These are phyloP conservation scores for Albula glossodonta DNA, from an alignment of 2,113 vertebrate genomes.

Conservation along the genomic window DNA sequence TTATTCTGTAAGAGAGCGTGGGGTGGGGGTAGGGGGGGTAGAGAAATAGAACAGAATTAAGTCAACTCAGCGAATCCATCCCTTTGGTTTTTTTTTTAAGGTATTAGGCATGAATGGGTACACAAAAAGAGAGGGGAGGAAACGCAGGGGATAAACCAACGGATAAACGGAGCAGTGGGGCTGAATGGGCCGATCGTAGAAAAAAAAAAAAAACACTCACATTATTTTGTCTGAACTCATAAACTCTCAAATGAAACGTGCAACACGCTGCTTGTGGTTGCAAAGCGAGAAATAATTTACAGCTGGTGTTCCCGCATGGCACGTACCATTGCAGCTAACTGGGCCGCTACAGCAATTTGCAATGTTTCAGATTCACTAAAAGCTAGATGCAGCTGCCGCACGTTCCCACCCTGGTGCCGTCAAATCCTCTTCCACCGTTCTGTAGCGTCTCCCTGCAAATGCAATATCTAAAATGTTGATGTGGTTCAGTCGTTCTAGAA, in stretches of 20 bases:
- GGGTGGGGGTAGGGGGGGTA: background rate
- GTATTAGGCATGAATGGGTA: background rate
- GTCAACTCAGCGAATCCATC: background rate
- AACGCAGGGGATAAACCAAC: background rate
- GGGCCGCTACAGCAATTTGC: background rate
- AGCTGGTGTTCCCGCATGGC: background rate
- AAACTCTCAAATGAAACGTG: background rate
- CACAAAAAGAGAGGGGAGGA: background rate
- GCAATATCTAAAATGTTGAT: too few relatives aligned
- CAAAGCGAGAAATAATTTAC: background rate
- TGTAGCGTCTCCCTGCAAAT: too few relatives aligned
- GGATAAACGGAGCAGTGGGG: background rate
- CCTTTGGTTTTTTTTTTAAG: conserved; percentile 1
- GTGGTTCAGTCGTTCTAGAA: too few relatives aligned
- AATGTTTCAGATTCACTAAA: background rate
- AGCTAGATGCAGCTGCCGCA: background rate
- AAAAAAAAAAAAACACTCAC: background rate
- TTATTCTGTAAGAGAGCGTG: background rate
- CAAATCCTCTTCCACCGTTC: too few relatives aligned
- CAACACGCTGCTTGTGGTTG: background rate
- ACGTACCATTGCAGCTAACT: background rate
- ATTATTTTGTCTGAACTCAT: background rate
- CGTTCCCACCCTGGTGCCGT: too few relatives aligned
- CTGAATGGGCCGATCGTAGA: background rate
- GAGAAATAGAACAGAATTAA: background rate